A percentile compares a stretch with the other conserved stretches of the same genome.
phyloP scores from a whole-genome alignment of 2,888 invertebrate species.

The Lepidocyrtinus sp. region DNA sequence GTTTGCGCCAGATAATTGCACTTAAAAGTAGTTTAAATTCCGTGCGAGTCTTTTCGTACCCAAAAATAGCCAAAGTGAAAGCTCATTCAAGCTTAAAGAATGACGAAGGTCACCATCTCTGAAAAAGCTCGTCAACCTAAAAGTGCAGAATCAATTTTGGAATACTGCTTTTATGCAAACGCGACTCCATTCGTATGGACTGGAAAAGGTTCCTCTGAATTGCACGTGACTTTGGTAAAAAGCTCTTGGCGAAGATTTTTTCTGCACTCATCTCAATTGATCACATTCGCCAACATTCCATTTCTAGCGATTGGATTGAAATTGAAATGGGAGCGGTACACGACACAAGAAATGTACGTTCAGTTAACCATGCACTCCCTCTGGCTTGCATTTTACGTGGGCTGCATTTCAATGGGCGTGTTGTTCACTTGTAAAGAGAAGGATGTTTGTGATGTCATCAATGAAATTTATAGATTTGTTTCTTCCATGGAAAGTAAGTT shows the following conservation, averaged over 20 bases:
- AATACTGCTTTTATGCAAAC: constrained; percentile 24
- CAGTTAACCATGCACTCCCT: constrained; percentile 27
- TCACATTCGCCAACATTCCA: constrained; percentile 27
- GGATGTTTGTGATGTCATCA: constrained; percentile 36
- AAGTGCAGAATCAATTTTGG: constrained; percentile 26
- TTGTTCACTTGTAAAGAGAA: constrained; percentile 16
- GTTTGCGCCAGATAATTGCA: not conserved
- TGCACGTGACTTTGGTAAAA: constrained; percentile 23
- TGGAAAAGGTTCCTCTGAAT: not conserved
- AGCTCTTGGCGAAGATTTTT: constrained; percentile 20
- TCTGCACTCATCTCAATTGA: constrained; percentile 18
- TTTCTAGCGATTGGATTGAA: constrained; percentile 18
- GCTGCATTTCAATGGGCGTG: constrained; percentile 27
- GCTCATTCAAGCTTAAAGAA: not conserved
- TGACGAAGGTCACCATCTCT: not conserved
- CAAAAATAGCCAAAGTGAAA: no score
- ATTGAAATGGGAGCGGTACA: constrained; percentile 9
- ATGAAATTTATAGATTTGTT: constrained; percentile 39
- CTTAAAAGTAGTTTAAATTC: constrained; percentile 12
- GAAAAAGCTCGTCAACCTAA: not conserved
- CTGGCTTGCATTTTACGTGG: constrained; percentile 20
- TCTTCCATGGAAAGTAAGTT: constrained; percentile 34
- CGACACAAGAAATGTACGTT: constrained; percentile 15
- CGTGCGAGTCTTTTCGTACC: not conserved
- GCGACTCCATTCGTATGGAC: constrained; percentile 28